Percentiles rank a stretch among this genome's conserved stretches.
Conservation (phyloP, 2,797 vertebrate species). For the Betta splendens region DNA sequence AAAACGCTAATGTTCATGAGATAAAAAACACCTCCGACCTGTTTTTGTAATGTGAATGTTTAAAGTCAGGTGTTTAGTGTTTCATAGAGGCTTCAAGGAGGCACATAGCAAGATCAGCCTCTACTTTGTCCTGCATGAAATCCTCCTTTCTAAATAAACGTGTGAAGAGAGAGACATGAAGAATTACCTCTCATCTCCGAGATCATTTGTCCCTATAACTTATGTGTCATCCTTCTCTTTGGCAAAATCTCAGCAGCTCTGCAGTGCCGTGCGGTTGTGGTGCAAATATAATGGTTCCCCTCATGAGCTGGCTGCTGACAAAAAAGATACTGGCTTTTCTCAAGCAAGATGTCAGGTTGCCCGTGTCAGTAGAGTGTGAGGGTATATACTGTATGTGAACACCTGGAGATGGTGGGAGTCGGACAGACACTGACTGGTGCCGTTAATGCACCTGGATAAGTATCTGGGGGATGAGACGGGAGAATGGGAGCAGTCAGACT, state of each 20-base stretch:
- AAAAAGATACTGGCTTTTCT: conserved; percentile 1
- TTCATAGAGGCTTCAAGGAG: too few species aligned
- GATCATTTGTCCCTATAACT: conserved; percentile 11
- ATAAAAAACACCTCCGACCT: neutral
- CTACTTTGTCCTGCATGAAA: conserved; percentile 12
- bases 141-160: neutral
- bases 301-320: neutral
- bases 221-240: too few species aligned
- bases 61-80: too few species aligned
- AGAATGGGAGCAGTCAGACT: conserved; percentile 28
- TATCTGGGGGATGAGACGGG: conserved; percentile 7
- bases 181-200: neutral
- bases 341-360: neutral
- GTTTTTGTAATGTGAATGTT: too few species aligned
- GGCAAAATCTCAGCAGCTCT: conserved; percentile 13
- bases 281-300: conserved; percentile 1
- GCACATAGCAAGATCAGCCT: neutral
- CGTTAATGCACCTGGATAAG: conserved; percentile 24
- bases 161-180: neutral
- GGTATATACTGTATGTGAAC: neutral
- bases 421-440: conserved; percentile 36
- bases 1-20: too few species aligned
- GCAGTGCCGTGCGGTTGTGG: neutral
- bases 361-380: neutral
- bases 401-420: conserved; percentile 18